Percentiles rank a stretch among this genome's conserved stretches.
Conservation (phyloP, 2,888 invertebrate species). For the Augiades crinisus region DNA sequence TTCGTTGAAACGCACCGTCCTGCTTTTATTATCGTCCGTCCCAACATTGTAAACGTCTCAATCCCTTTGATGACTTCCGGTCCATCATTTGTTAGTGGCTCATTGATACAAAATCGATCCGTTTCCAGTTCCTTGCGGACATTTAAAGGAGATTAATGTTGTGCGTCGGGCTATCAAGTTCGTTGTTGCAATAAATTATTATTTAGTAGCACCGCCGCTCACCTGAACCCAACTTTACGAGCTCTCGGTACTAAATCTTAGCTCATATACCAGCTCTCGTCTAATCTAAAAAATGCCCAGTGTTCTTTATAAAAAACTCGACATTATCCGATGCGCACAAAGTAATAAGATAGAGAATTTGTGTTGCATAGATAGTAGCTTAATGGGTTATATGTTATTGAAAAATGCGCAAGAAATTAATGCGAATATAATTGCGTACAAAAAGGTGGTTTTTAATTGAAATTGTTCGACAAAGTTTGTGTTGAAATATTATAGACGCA, state of each 20-base stretch:
- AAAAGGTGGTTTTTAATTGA: constrained; percentile 42
- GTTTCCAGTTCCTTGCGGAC: constrained; percentile 52
- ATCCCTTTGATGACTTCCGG: constrained; percentile 69
- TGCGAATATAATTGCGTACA: constrained; percentile 35
- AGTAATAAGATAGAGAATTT: constrained; percentile 14
- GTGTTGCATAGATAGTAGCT: constrained; percentile 2
- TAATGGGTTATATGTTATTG: constrained; percentile 5
- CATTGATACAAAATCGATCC: constrained; percentile 51
- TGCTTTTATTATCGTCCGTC: constrained; percentile 59
- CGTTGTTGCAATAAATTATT: constrained; percentile 74
- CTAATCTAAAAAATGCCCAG: constrained; percentile 64
- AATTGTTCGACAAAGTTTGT: constrained; percentile 47
- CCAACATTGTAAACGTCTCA: constrained; percentile 71
- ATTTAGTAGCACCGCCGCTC: constrained; percentile 75
- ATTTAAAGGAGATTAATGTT: constrained; percentile 71
- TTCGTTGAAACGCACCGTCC: constrained; percentile 61
- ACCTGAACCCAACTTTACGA: constrained; percentile 59
- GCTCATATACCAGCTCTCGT: constrained; percentile 56
- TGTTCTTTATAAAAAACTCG: constrained; percentile 45
- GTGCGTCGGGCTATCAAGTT: constrained; percentile 57
- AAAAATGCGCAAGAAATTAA: constrained; percentile 26
- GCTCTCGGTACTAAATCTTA: constrained; percentile 55
- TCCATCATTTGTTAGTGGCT: constrained; percentile 48
- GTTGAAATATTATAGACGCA: constrained; percentile 43
- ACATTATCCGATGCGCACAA: neutral